Evolutionary conservation across 2,888 invertebrate species (phyloP).

Genomic region (Glomeris marginata): DNA sequence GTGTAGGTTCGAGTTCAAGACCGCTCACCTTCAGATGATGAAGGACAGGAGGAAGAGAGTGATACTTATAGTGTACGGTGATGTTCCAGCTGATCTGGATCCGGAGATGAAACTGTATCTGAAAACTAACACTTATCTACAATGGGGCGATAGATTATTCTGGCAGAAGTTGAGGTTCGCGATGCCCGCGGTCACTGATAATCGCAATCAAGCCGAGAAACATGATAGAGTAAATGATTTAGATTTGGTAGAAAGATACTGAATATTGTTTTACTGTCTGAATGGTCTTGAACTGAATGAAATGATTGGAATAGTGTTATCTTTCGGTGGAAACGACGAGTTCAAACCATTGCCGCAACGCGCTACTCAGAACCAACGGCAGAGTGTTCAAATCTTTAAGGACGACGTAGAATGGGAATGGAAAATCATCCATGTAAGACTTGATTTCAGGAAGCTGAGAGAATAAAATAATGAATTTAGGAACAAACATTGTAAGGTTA

Average conservation of each 20-base stretch:
- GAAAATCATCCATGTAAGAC: conserved; percentile 87
- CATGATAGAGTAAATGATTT: neutral
- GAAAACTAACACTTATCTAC: conserved; percentile 22
- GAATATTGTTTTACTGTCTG: no score
- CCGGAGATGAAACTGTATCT: conserved; percentile 20
- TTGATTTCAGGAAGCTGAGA: conserved; percentile 44
- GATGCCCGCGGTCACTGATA: conserved; percentile 15
- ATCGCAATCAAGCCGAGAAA: neutral
- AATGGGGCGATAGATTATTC: conserved; percentile 20
- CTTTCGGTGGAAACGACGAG: conserved; percentile 45
- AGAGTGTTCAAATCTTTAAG: conserved; percentile 73
- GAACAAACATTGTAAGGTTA: no score
- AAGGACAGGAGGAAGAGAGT: conserved; percentile 21
- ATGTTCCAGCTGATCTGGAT: conserved; percentile 22
- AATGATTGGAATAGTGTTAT: conserved; percentile 6
- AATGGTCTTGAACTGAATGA: no score
- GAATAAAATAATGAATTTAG: neutral
- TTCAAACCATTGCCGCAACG: conserved; percentile 97
- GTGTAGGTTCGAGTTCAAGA: conserved; percentile 22
- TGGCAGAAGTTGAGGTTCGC: conserved; percentile 23
- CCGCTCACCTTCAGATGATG: conserved; percentile 21
- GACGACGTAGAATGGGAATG: conserved; percentile 95
- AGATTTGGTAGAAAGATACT: neutral
- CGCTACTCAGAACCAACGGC: conserved; percentile 84
- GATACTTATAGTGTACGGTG: conserved; percentile 24